phyloP scores from a whole-genome alignment of 2,797 vertebrate genomes.

The Psittacula derbiana region DNA sequence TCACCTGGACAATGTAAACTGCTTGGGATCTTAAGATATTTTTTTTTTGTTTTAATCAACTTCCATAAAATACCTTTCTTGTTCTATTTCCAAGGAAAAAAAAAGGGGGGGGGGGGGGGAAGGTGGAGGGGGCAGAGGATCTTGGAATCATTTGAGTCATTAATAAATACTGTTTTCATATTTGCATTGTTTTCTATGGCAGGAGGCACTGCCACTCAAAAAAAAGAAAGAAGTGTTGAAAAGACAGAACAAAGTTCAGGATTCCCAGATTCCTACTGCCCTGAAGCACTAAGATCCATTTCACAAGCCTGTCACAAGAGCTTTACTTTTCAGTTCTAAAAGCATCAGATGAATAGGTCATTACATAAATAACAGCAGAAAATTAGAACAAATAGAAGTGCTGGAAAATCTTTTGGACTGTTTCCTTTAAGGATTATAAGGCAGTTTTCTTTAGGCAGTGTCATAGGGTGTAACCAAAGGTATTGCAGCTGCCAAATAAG shows the following conservation, averaged over 20 bases:
- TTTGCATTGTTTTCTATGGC: neutral
- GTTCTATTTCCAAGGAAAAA: neutral
- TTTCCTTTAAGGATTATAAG: constrained; percentile 18
- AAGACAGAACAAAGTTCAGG: neutral
- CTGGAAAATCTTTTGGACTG: constrained; percentile 15
- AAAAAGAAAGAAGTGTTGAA: neutral
- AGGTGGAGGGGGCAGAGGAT: neutral
- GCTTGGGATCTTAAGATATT: neutral
- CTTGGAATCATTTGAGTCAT: neutral
- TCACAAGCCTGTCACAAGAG: neutral
- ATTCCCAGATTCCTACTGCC: neutral
- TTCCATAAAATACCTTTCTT: neutral
- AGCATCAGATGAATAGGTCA: constrained; percentile 32
- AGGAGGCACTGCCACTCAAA: neutral
- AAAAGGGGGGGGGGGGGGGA: neutral
- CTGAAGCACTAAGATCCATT: neutral
- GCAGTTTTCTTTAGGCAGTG: neutral
- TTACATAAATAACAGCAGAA: constrained; percentile 18
- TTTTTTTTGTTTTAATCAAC: neutral
- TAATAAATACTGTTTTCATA: neutral
- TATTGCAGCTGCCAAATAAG: constrained; percentile 4
- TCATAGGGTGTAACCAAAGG: constrained; percentile 8
- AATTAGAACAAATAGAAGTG: constrained; percentile 19
- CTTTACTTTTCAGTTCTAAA: constrained; percentile 13
- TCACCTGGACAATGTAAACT: neutral